Percentiles rank a stretch among this genome's conserved stretches.
phyloP scores from a whole-genome alignment of 1,140 invertebrate genomes.

The Oncopodura yosiiana region DNA sequence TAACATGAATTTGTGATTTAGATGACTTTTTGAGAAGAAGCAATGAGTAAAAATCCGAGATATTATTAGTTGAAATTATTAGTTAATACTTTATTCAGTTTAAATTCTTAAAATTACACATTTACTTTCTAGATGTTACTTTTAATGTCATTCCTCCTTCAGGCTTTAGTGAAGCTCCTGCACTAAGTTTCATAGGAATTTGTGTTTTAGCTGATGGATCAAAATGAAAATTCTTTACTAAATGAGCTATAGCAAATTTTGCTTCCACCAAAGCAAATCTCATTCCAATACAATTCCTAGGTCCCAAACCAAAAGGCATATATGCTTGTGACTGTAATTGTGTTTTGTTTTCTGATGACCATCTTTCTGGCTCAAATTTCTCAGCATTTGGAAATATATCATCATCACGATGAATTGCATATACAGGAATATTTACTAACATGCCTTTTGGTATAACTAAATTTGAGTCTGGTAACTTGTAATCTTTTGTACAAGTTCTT shows the following conservation, averaged over 20 bases:
- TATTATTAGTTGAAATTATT: background rate
- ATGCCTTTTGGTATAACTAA: slow-evolving; percentile 18
- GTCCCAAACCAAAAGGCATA: slow-evolving; percentile 42
- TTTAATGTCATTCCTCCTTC: slow-evolving; percentile 6
- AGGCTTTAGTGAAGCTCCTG: background rate
- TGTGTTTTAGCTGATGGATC: slow-evolving; percentile 6
- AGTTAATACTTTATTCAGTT: background rate
- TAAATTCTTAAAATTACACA: too few relatives aligned
- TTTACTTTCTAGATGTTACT: background rate
- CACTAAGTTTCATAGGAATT: slow-evolving; percentile 6
- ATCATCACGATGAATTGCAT: slow-evolving; percentile 43
- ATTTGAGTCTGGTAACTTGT: slow-evolving; percentile 16
- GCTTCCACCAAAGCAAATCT: slow-evolving; percentile 20
- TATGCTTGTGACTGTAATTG: slow-evolving; percentile 40
- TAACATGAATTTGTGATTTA: too few relatives aligned
- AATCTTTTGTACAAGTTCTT: background rate
- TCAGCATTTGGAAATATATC: slow-evolving; percentile 35
- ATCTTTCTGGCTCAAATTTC: slow-evolving; percentile 50
- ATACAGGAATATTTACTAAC: slow-evolving; percentile 18
- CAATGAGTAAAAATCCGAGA: too few relatives aligned
- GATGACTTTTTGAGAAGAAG: too few relatives aligned
- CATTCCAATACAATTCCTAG: slow-evolving; percentile 15
- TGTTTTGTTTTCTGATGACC: slow-evolving; percentile 40
- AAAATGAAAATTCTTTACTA: slow-evolving; percentile 8
- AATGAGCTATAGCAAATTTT: slow-evolving; percentile 15